Conservation (phyloP, 2,888 invertebrate genomes). For the Agrenia bidenticulata region DNA sequence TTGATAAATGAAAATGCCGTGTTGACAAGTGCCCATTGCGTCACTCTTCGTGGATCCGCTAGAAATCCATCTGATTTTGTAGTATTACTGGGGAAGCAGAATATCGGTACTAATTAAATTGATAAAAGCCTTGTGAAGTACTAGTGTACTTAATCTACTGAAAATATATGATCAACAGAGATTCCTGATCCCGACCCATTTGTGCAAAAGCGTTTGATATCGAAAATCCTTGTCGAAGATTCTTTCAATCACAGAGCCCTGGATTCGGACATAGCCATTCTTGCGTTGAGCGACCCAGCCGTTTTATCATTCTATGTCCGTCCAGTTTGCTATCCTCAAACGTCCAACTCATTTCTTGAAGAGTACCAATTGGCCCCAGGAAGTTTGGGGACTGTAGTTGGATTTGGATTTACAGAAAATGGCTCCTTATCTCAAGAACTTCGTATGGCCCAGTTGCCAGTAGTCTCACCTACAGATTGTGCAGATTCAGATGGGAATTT, state of each 20-base stretch:
- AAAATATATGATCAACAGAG: conserved; percentile 33
- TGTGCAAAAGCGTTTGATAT: conserved; percentile 44
- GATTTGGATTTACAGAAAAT: conserved; percentile 65
- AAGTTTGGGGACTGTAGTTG: conserved; percentile 55
- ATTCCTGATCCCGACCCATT: conserved; percentile 50
- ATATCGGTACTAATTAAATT: no score
- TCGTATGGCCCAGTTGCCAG: conserved; percentile 48
- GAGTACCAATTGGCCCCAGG: conserved; percentile 51
- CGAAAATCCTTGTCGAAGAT: conserved; percentile 49
- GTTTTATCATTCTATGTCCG: conserved; percentile 58
- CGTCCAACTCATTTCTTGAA: conserved; percentile 50
- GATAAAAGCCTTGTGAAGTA: conserved; percentile 3
- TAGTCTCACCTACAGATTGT: conserved; percentile 48
- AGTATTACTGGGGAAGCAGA: conserved; percentile 50
- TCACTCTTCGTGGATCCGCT: conserved; percentile 41
- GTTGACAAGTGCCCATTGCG: conserved; percentile 55
- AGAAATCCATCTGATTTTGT: conserved; percentile 43
- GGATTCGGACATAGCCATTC: conserved; percentile 63
- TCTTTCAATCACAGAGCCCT: conserved; percentile 49
- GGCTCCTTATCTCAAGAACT: conserved; percentile 54
- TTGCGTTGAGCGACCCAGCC: conserved; percentile 58
- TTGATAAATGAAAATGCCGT: conserved; percentile 59
- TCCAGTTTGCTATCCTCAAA: conserved; percentile 59
- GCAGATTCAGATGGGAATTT: conserved; percentile 49
- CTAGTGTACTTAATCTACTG: not conserved